These are phyloP conservation scores for Timandra comae DNA, from an alignment of 2,888 invertebrate genomes.

Conservation along the genomic window DNA sequence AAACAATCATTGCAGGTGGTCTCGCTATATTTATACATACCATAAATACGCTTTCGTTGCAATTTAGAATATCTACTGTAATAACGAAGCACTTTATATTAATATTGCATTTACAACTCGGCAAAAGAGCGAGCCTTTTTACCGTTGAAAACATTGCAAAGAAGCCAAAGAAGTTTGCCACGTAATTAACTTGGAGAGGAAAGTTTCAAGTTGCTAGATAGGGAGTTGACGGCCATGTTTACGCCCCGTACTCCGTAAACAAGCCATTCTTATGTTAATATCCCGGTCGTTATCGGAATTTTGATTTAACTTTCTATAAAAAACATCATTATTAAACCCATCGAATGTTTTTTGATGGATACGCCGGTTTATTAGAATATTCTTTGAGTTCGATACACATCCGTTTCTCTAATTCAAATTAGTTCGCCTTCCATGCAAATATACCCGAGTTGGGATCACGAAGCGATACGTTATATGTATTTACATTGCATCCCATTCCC, in stretches of 20 bases:
- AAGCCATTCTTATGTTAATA: conserved; percentile 57
- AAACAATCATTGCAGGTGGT: too few species aligned
- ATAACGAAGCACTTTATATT: conserved; percentile 1
- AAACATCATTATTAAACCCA: conserved; percentile 29
- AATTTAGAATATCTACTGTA: background rate
- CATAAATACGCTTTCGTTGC: too few species aligned
- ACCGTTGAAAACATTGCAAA: conserved; percentile 7
- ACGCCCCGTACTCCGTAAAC: conserved; percentile 33
- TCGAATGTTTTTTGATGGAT: conserved; percentile 33
- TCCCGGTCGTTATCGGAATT: conserved; percentile 32
- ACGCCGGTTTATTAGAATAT: conserved; percentile 26
- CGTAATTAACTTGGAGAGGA: conserved; percentile 42
- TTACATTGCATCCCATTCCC: conserved; percentile 34
- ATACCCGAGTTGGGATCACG: conserved; percentile 28
- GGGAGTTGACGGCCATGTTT: conserved; percentile 25
- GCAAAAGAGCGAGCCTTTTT: too few species aligned
- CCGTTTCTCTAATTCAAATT: conserved; percentile 41
- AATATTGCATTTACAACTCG: conserved; percentile 2
- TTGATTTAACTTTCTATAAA: conserved; percentile 33
- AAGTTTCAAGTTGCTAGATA: conserved; percentile 34
- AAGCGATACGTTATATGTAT: conserved; percentile 38
- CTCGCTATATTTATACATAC: too few species aligned
- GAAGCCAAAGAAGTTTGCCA: conserved; percentile 17
- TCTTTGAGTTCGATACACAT: conserved; percentile 12
- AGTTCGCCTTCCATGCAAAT: conserved; percentile 62